Evolutionary conservation across 2,888 invertebrate genomes (phyloP).

Genomic region (Melolontha melolontha): DNA sequence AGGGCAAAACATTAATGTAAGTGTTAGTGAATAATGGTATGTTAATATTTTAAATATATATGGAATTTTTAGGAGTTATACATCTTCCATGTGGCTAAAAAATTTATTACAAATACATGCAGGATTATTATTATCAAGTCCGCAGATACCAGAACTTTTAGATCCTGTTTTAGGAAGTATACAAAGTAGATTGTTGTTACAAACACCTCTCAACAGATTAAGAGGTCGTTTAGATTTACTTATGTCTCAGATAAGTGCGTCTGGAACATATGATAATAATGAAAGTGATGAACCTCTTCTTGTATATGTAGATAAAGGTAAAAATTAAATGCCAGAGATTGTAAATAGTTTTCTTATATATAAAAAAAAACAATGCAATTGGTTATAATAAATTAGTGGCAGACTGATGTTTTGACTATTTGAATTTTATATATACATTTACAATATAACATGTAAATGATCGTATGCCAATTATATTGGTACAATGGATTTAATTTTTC

Average conservation of each 20-base stretch:
- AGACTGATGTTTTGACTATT: neutral
- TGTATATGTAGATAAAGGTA: constrained; percentile 71
- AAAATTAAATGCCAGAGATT: constrained; percentile 33
- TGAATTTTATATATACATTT: neutral
- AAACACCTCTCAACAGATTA: constrained; percentile 69
- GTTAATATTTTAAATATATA: neutral
- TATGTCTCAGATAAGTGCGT: constrained; percentile 67
- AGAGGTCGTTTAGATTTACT: constrained; percentile 74
- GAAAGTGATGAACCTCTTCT: constrained; percentile 66
- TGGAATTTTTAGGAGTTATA: constrained; percentile 65
- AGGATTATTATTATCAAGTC: constrained; percentile 73
- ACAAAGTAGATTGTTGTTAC: constrained; percentile 68
- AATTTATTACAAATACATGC: constrained; percentile 71
- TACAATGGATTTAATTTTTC: too few relatives aligned
- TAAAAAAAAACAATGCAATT: neutral
- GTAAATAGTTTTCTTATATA: too few relatives aligned
- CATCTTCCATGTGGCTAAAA: constrained; percentile 72
- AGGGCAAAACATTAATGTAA: constrained; percentile 77
- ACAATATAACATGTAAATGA: too few relatives aligned
- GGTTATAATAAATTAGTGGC: neutral
- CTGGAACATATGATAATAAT: constrained; percentile 60
- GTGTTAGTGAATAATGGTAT: constrained; percentile 56
- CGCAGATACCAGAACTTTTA: constrained; percentile 70
- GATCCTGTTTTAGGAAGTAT: constrained; percentile 71
- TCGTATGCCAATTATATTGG: too few relatives aligned